Base-by-base conservation (phyloP, 2,797 vertebrate species). In the Rallus crepitans region DNA sequence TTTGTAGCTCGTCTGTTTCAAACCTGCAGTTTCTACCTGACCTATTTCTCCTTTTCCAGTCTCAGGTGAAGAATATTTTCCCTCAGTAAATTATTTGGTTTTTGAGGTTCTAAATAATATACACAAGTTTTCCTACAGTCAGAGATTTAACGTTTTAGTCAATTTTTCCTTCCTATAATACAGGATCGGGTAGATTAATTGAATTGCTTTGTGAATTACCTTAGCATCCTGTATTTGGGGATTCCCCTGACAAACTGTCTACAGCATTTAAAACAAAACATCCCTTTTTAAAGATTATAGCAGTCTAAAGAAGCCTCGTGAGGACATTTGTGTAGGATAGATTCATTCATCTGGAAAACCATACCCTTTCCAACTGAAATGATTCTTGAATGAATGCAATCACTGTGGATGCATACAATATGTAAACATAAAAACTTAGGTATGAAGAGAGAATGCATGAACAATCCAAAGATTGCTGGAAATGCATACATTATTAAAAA, bases 11-110 rank as follows among this genome's bases (percentile, higher is more conserved):
- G 55, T 93, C 47, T 83, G 35, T 50, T 86, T 91, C 93, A 93
- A 90, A 78, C 55, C 47, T 69, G 52, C 50, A 48, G 31, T 82
- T 80, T 89, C 60, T 39, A 93, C 60, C 53, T 94, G 90, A 93
- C 86, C 88, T 87, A 94, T 73, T 94, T 96, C 79, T 96, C 24
- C 35, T 39, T 64, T 94, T 82, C 64, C 23, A 86, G 0, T 53
- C 48, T 95, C 82, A 35, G 63, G 23, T 84, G 31, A 45, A 82
- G 25, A 85, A 30, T 45, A 56, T 60, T 90, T 91, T 86, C 61
- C 47, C 91, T 72, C 65, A 82, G 42, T 61, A 82, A 35, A 35
- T 69, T 24, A 6, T 33, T 79, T 23, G 8, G 68, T 52, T 33
- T 28, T 69, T 31, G 2, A 70, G 24, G 12, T 83, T n/a, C n/a